phyloP scores from a whole-genome alignment of 2,797 vertebrate genomes.

The Phalloptychus januarius region DNA sequence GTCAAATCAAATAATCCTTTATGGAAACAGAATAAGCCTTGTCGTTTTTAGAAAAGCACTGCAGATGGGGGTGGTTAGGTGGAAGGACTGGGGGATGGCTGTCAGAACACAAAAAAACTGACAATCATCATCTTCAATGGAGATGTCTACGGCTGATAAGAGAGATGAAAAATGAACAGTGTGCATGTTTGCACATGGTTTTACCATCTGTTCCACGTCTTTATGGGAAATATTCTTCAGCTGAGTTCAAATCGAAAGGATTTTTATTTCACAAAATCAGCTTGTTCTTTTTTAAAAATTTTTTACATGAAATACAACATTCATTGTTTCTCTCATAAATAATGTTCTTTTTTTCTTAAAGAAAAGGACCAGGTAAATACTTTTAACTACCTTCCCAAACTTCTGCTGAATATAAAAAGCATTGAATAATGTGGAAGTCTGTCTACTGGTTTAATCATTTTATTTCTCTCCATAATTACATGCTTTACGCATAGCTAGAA shows the following conservation, averaged over 20 bases:
- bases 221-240: neutral
- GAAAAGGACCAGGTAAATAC: neutral
- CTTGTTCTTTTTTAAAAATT: neutral
- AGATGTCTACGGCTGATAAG: neutral
- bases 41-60: neutral
- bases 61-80: neutral
- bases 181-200: neutral
- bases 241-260: neutral
- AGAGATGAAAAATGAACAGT: neutral
- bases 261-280: neutral
- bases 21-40: neutral
- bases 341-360: neutral
- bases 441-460: neutral
- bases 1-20: neutral
- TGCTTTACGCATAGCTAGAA: neutral
- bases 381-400: neutral
- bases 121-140: neutral
- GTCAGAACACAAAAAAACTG: conserved; percentile 1
- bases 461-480: neutral
- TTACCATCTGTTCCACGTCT: neutral
- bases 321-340: neutral
- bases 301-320: neutral
- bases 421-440: neutral
- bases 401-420: neutral
- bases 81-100: neutral